Evolutionary conservation across 1,140 invertebrate genomes (phyloP).

Genomic region (Thaumetopoea pityocampa): DNA sequence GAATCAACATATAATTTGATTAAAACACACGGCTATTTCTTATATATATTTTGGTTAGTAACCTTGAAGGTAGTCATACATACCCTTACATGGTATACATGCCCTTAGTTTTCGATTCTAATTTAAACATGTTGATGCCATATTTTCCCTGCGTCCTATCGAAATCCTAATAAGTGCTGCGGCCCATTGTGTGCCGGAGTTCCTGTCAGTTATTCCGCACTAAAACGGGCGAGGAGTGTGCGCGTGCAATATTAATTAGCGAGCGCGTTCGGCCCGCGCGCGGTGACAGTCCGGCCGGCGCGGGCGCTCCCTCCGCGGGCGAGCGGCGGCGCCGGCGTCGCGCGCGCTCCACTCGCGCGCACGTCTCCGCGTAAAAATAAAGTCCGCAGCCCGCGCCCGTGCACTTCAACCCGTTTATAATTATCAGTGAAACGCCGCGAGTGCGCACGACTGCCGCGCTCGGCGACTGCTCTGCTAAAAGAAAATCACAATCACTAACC

Average conservation of each 20-base stretch:
- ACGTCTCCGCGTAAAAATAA: constrained; percentile 73
- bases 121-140: constrained; percentile 19
- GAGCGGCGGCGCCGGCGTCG: constrained; percentile 31
- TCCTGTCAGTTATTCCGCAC: constrained; percentile 58
- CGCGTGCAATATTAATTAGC: constrained; percentile 70
- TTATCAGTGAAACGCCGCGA: constrained; percentile 72
- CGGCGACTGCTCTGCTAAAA: constrained; percentile 58
- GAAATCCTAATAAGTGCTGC: constrained; percentile 35
- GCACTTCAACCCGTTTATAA: constrained; percentile 73
- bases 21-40: too few species aligned
- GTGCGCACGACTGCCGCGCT: constrained; percentile 61
- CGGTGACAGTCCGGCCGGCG: constrained; percentile 48
- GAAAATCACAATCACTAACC: constrained; percentile 39
- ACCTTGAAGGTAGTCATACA: too few species aligned
- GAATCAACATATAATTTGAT: too few species aligned
- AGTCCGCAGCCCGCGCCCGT: constrained; percentile 61
- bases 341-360: constrained; percentile 57
- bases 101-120: too few species aligned
- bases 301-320: constrained; percentile 48
- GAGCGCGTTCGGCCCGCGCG: constrained; percentile 54
- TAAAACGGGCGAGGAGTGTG: constrained; percentile 52
- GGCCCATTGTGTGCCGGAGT: constrained; percentile 47
- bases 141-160: constrained; percentile 32
- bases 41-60: too few species aligned
- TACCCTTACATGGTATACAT: too few species aligned